Percentiles rank a stretch among this genome's conserved stretches.
phyloP scores from a whole-genome alignment of 2,888 invertebrate species.

The Micoletzkya japonica region DNA sequence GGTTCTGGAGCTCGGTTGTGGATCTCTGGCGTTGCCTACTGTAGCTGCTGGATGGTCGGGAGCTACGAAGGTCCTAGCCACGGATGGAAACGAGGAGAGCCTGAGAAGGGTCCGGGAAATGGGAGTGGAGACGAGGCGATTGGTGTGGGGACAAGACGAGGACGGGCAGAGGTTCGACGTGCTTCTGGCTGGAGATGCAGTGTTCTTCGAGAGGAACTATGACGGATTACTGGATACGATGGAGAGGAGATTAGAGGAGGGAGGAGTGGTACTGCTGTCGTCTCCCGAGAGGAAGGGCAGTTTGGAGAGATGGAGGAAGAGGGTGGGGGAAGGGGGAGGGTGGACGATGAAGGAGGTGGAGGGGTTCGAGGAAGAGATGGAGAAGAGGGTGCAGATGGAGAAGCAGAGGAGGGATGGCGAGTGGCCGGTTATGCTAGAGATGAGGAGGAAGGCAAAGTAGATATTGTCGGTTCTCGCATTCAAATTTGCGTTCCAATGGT shows the following conservation, averaged over 20 bases:
- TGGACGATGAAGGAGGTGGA: conserved; percentile 13
- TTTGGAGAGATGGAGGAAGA: conserved; percentile 34
- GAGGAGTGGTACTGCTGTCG: conserved; percentile 33
- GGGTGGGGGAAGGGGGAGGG: conserved; percentile 29
- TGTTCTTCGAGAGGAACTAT: conserved; percentile 41
- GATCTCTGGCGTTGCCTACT: conserved; percentile 38
- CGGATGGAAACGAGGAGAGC: conserved; percentile 43
- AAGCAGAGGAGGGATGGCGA: conserved; percentile 20
- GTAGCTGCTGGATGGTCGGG: conserved; percentile 24
- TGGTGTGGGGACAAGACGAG: conserved; percentile 8
- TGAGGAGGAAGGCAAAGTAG: conserved; percentile 5
- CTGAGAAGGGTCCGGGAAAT: too few species aligned
- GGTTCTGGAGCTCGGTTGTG: conserved; percentile 46
- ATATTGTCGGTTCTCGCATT: not conserved
- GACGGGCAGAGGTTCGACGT: conserved; percentile 32
- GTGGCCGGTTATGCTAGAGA: conserved; percentile 13
- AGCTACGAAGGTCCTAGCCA: conserved; percentile 30
- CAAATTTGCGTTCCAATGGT: not conserved
- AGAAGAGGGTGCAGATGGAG: conserved; percentile 17
- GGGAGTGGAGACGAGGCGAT: conserved; percentile 20
- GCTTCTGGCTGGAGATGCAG: conserved; percentile 47
- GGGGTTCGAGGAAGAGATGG: conserved; percentile 7
- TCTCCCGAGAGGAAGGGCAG: conserved; percentile 41
- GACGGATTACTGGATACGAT: conserved; percentile 32
- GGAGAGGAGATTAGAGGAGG: conserved; percentile 14